Percentiles rank a stretch among this genome's conserved stretches.
These are phyloP conservation scores for Lochmaea capreae DNA, from an alignment of 2,888 invertebrate genomes.

Conservation along the genomic window DNA sequence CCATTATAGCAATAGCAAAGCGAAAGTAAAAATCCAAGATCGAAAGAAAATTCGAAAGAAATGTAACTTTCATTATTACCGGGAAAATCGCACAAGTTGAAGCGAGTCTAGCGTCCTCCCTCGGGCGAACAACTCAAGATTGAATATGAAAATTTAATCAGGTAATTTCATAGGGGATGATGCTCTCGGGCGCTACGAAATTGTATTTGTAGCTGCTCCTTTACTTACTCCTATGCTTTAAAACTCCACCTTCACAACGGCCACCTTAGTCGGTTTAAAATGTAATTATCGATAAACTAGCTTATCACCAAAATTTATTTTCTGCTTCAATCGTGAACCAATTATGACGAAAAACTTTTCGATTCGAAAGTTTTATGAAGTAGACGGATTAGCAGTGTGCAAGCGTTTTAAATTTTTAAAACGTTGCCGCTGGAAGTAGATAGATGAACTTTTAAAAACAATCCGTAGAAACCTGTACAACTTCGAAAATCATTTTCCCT, in stretches of 20 bases:
- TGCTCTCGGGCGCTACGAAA: conserved; percentile 59
- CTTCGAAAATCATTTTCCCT: too few species aligned
- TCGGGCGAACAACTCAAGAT: conserved; percentile 77
- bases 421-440: not conserved
- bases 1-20: conserved; percentile 26
- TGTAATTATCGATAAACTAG: conserved; percentile 56
- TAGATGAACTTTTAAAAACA: not conserved
- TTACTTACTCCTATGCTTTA: conserved; percentile 49
- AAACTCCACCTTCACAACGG: conserved; percentile 44
- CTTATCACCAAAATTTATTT: conserved; percentile 53
- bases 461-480: not conserved
- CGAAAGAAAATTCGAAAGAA: conserved; percentile 36
- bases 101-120: conserved; percentile 64
- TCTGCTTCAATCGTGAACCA: conserved; percentile 39
- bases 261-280: conserved; percentile 52
- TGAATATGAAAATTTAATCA: conserved; percentile 86
- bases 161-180: conserved; percentile 75
- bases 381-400: conserved; percentile 13
- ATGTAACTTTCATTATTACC: conserved; percentile 41
- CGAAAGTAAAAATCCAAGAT: conserved; percentile 28
- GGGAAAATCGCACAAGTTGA: conserved; percentile 51
- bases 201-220: conserved; percentile 56
- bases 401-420: not conserved
- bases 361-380: conserved; percentile 16
- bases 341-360: conserved; percentile 27